Percentiles rank a stretch among this genome's conserved stretches.
Evolutionary conservation across 2,113 vertebrate genomes (phyloP).

Genomic region (Calypte anna): DNA sequence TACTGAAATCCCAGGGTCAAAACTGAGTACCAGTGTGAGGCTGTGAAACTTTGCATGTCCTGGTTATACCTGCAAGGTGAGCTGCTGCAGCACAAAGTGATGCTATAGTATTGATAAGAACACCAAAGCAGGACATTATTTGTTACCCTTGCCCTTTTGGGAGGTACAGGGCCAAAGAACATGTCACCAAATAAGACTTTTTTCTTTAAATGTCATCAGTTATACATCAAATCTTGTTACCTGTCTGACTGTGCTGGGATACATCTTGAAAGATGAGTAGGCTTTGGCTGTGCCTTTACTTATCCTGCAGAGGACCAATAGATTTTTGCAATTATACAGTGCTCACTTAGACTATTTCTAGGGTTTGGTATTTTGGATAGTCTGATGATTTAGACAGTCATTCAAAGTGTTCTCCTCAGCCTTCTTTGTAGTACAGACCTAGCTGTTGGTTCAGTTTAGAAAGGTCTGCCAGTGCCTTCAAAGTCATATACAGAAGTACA

Average conservation of each 20-base stretch:
- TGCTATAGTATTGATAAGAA: neutral
- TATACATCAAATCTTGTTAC: neutral
- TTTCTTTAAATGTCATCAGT: neutral
- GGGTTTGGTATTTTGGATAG: neutral
- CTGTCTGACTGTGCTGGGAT: neutral
- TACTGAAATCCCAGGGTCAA: neutral
- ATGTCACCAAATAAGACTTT: neutral
- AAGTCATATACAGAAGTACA: accelerated
- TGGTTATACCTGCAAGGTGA: neutral
- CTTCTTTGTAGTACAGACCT: neutral
- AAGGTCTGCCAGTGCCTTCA: neutral
- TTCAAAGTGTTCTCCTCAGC: neutral
- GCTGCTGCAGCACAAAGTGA: accelerated
- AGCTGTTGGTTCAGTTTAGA: neutral
- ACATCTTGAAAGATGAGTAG: neutral
- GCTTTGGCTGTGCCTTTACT: neutral
- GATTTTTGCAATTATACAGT: neutral
- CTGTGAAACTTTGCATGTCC: neutral
- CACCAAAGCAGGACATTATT: neutral
- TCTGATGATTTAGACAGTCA: neutral
- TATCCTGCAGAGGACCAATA: neutral
- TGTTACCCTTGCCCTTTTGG: neutral
- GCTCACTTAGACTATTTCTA: neutral
- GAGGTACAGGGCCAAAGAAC: neutral
- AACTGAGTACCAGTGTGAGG: accelerated